Evolutionary conservation across 2,888 invertebrate genomes (phyloP).

Genomic region (Ganaspis brasiliensis): DNA sequence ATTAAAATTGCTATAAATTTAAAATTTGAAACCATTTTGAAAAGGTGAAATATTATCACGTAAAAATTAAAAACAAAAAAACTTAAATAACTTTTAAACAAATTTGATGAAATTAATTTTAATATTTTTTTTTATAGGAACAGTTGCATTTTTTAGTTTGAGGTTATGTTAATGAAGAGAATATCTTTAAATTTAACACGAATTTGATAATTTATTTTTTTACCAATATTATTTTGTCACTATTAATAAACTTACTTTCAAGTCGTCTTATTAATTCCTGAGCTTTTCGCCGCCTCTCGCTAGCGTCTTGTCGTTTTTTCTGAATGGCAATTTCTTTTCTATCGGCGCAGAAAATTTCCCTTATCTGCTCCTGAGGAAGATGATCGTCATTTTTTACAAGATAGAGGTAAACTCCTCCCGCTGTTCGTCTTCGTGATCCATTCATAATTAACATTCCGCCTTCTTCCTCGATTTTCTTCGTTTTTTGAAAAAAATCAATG

Average conservation of each 20-base stretch:
- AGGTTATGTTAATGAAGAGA: no score
- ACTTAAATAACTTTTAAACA: no score
- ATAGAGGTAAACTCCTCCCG: conserved; percentile 93
- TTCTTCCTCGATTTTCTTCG: conserved; percentile 90
- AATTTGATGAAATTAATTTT: no score
- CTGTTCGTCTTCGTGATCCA: conserved; percentile 90
- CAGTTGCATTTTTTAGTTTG: no score
- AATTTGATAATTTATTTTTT: no score
- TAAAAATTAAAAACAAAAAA: no score
- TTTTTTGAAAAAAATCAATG: conserved; percentile 88
- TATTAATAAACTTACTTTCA: conserved; percentile 70
- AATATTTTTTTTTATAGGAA: no score
- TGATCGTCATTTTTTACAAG: conserved; percentile 88
- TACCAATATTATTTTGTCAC: no score
- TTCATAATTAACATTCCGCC: conserved; percentile 95
- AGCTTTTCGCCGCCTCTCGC: conserved; percentile 84
- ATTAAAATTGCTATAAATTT: no score
- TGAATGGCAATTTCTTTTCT: conserved; percentile 83
- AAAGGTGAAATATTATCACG: no score
- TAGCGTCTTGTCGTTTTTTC: conserved; percentile 82
- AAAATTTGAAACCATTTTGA: no score
- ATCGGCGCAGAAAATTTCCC: conserved; percentile 87
- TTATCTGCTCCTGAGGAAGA: conserved; percentile 85
- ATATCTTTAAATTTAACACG: no score
- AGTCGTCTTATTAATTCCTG: conserved; percentile 83